phyloP scores from a whole-genome alignment of 2,888 invertebrate genomes.

The Nomada hirtipes region DNA sequence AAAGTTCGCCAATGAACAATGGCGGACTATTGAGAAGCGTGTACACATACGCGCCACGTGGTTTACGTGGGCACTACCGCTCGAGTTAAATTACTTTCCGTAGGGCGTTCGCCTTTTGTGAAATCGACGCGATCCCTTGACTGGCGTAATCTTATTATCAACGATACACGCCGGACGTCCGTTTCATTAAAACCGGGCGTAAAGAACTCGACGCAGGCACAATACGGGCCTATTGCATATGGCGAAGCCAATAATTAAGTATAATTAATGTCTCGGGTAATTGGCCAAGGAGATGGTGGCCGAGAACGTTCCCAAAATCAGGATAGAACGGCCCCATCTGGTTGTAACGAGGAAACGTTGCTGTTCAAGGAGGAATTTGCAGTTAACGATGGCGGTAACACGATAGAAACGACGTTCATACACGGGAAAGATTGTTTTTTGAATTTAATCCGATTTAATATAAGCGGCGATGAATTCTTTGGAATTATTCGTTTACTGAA shows the following conservation, averaged over 20 bases:
- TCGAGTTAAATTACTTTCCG: slow-evolving; percentile 57
- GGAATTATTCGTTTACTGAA: too few relatives aligned
- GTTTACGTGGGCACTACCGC: slow-evolving; percentile 34
- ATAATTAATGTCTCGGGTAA: slow-evolving; percentile 44
- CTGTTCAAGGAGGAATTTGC: not conserved
- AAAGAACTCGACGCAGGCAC: slow-evolving; percentile 5
- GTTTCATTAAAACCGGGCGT: slow-evolving; percentile 46
- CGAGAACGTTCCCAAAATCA: slow-evolving; percentile 45
- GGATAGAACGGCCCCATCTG: slow-evolving; percentile 5
- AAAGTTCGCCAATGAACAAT: slow-evolving; percentile 51
- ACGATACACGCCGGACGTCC: slow-evolving; percentile 55
- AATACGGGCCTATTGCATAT: slow-evolving; percentile 29
- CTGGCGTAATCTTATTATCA: slow-evolving; percentile 53
- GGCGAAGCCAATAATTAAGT: slow-evolving; percentile 39
- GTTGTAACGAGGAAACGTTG: slow-evolving; percentile 6
- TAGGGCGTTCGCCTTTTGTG: slow-evolving; percentile 46
- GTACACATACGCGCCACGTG: slow-evolving; percentile 8
- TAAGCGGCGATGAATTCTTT: too few relatives aligned
- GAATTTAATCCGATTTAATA: not conserved
- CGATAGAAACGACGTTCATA: not conserved
- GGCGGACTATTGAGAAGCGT: slow-evolving; percentile 14
- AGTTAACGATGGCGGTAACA: slow-evolving; percentile 1
- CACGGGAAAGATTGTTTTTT: not conserved
- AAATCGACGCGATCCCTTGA: slow-evolving; percentile 58
- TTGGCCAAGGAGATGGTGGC: slow-evolving; percentile 10